Evolutionary conservation across 92 coral and sea anemone species (phyloP).

Genomic region (Micromussa lordhowensis): DNA sequence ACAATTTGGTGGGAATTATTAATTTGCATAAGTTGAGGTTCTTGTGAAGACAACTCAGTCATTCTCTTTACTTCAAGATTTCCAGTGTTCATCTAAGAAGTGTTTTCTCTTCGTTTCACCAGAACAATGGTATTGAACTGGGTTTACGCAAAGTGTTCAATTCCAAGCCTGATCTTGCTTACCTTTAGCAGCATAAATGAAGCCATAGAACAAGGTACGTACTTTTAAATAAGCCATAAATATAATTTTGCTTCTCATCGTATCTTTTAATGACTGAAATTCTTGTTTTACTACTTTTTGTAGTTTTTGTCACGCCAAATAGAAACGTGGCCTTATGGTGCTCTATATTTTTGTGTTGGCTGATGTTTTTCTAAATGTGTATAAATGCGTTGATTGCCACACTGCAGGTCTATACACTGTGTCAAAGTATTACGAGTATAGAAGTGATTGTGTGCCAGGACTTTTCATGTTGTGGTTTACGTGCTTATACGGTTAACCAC

Average conservation of each 20-base stretch:
- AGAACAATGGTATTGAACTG: conserved; percentile 15
- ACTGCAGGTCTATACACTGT: neutral
- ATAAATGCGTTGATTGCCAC: neutral
- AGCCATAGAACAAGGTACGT: conserved; percentile 31
- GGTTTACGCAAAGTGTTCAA: conserved; percentile 2
- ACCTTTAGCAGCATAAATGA: neutral
- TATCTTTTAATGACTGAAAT: neutral
- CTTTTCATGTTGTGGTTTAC: neutral
- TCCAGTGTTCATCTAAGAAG: neutral
- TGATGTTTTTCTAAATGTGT: neutral
- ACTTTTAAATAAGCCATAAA: neutral
- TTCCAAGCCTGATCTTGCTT: conserved; percentile 12
- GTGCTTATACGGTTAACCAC: neutral
- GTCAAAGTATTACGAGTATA: too few relatives aligned
- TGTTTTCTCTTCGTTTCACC: neutral
- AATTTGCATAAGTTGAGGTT: conserved; percentile 27
- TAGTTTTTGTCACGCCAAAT: neutral
- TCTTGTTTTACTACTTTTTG: neutral
- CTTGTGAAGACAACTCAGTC: neutral
- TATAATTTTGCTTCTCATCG: neutral
- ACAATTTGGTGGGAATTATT: neutral
- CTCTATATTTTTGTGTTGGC: neutral
- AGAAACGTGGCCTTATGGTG: neutral
- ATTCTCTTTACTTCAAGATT: neutral
- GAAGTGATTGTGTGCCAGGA: neutral